These are phyloP conservation scores for Candoia aspera DNA, from an alignment of 2,113 vertebrate species.

Conservation along the genomic window DNA sequence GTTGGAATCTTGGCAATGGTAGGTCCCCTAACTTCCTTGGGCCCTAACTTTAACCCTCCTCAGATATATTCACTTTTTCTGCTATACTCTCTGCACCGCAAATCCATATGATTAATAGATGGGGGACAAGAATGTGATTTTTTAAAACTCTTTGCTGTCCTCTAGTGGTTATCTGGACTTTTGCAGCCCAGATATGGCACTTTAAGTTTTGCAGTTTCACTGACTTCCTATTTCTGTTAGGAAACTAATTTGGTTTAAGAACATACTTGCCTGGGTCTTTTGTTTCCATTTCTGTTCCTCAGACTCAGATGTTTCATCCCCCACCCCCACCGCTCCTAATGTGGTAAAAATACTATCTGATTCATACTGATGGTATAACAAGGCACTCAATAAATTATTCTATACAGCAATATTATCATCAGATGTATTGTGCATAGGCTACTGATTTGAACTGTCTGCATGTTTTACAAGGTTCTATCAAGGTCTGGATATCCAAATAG, in stretches of 20 bases:
- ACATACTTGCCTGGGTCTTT: constrained; percentile 1
- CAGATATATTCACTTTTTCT: constrained; percentile 3
- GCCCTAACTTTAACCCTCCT: not conserved
- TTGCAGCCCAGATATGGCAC: not conserved
- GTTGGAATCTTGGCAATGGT: not conserved
- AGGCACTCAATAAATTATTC: not conserved
- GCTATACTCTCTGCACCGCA: not conserved
- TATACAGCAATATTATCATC: not conserved
- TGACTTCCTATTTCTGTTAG: constrained; percentile 4
- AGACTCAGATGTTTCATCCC: not conserved
- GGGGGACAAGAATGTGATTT: not conserved
- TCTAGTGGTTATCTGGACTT: not conserved
- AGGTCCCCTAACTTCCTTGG: not conserved
- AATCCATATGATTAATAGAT: not conserved
- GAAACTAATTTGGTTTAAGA: constrained; percentile 14
- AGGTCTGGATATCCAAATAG: not conserved
- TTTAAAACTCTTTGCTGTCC: not conserved
- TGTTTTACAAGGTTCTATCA: constrained; percentile 8
- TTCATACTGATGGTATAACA: not conserved
- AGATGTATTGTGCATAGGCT: not conserved
- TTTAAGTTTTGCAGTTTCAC: not conserved
- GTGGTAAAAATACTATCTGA: not conserved
- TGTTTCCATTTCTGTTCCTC: not conserved
- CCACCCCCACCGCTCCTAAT: too few relatives aligned
- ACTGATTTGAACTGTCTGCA: constrained; percentile 10